phyloP scores from a whole-genome alignment of 2,888 invertebrate species.

The Aquatica leii region DNA sequence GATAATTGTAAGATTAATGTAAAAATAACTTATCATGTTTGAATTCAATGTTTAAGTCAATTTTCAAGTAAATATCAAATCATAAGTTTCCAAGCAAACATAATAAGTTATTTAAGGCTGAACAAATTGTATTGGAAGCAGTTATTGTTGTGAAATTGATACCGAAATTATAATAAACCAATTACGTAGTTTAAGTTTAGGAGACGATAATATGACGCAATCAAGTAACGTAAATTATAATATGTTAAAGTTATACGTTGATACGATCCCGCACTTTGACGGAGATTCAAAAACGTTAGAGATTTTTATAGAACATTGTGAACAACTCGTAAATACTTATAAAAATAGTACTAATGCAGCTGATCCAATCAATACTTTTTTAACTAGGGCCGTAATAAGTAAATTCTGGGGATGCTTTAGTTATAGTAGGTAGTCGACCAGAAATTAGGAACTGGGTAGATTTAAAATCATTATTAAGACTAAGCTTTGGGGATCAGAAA shows the following conservation, averaged over 20 bases:
- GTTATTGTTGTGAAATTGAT: no score
- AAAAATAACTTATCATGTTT: no score
- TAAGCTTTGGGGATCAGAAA: slow-evolving; percentile 33
- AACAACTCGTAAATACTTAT: slow-evolving; percentile 21
- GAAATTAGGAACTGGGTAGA: slow-evolving; percentile 24
- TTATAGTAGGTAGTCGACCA: slow-evolving; percentile 21
- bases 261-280: slow-evolving; percentile 27
- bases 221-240: slow-evolving; percentile 11
- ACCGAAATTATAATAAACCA: no score
- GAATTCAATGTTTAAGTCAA: no score
- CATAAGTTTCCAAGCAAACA: no score
- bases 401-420: slow-evolving; percentile 20
- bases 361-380: slow-evolving; percentile 9
- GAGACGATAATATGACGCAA: no score
- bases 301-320: slow-evolving; percentile 21
- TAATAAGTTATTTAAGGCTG: no score
- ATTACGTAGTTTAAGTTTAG: no score
- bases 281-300: slow-evolving; percentile 19
- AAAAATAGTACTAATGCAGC: background rate
- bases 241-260: slow-evolving; percentile 33
- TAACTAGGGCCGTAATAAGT: slow-evolving; percentile 29
- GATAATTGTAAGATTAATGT: no score
- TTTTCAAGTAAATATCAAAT: no score
- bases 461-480: slow-evolving; percentile 25
- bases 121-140: no score